phyloP scores from a whole-genome alignment of 1,140 invertebrate genomes.

The Panulirus ornatus region DNA sequence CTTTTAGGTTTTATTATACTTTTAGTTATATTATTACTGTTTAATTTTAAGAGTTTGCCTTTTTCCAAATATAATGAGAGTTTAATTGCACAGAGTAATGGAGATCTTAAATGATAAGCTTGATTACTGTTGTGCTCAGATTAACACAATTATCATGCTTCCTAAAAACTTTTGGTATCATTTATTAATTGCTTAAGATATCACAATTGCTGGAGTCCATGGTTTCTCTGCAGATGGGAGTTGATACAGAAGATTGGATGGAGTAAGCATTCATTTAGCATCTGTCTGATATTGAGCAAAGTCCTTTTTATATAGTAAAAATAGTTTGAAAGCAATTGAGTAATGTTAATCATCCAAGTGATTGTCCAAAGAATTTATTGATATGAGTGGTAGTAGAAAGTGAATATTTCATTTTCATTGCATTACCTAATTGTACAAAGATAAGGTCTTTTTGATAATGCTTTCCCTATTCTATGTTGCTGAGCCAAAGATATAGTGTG shows the following conservation, averaged over 20 bases:
- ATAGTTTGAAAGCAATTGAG: no score
- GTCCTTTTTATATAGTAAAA: neutral
- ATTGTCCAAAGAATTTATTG: neutral
- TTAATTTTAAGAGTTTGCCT: no score
- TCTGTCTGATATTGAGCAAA: neutral
- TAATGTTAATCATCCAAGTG: neutral
- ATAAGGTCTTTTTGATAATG: slow-evolving; percentile 39
- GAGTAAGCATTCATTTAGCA: neutral
- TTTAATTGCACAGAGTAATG: no score
- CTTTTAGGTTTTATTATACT: no score
- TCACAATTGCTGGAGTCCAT: neutral
- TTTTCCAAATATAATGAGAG: no score
- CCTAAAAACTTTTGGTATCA: no score
- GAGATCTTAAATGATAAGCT: no score
- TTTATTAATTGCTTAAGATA: no score
- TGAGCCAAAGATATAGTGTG: slow-evolving; percentile 47
- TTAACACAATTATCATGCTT: no score
- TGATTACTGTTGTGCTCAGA: no score
- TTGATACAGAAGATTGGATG: neutral
- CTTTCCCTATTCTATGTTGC: slow-evolving; percentile 48
- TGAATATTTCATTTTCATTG: slow-evolving; percentile 3
- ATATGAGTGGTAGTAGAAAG: neutral
- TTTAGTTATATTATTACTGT: no score
- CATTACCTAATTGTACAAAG: slow-evolving; percentile 47
- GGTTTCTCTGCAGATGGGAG: neutral